These are phyloP conservation scores for Gambusia holbrooki DNA, from an alignment of 2,113 vertebrate species.

Conservation along the genomic window DNA sequence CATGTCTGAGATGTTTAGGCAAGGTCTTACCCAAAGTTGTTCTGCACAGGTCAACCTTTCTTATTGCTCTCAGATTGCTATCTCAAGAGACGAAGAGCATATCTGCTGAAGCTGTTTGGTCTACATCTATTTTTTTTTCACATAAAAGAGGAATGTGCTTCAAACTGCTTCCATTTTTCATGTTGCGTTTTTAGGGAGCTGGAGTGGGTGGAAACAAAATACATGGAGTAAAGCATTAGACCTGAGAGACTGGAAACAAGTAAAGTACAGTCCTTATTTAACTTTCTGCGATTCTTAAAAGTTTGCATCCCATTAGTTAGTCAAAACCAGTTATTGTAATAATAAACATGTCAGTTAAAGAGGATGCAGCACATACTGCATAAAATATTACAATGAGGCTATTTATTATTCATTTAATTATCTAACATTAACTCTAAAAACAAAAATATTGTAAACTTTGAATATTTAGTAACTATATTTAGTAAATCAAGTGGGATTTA, in stretches of 20 bases:
- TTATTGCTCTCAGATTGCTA: slow-evolving; percentile 7
- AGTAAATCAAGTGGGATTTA: too few relatives aligned
- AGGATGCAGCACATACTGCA: neutral
- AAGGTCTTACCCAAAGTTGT: slow-evolving; percentile 54
- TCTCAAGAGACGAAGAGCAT: slow-evolving; percentile 6
- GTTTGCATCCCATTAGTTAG: neutral
- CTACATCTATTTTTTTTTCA: slow-evolving; percentile 2
- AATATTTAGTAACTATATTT: too few relatives aligned
- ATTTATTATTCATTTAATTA: slow-evolving; percentile 4
- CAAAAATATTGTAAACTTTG: slow-evolving; percentile 9
- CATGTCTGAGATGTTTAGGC: slow-evolving; percentile 62
- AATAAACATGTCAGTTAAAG: neutral
- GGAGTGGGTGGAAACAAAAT: neutral
- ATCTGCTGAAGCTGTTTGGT: slow-evolving; percentile 1
- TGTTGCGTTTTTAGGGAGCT: neutral
- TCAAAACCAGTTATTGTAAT: neutral
- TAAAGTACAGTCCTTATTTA: neutral
- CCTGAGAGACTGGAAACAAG: neutral
- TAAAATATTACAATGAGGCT: neutral
- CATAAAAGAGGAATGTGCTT: slow-evolving; percentile 1
- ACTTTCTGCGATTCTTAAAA: neutral
- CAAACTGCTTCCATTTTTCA: neutral
- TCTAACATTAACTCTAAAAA: slow-evolving; percentile 1
- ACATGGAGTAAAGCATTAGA: neutral
- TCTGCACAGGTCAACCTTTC: slow-evolving; percentile 37